A percentile compares a stretch with the other conserved stretches of the same genome.
Conservation (phyloP, 2,888 invertebrate species). For the Aplocera efformata region DNA sequence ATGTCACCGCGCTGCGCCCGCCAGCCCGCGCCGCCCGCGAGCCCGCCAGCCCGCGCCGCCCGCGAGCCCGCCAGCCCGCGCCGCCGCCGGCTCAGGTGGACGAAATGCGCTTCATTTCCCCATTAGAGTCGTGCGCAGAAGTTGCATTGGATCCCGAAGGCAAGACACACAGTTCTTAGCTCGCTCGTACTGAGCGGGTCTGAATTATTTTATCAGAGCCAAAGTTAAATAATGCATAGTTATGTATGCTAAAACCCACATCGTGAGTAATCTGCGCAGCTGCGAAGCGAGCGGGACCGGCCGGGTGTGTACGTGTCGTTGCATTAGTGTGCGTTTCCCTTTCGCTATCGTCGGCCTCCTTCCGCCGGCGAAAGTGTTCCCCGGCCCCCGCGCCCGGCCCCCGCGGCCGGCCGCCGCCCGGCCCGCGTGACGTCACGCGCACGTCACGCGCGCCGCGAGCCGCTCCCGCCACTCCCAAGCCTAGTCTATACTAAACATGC, state of each 20-base stretch:
- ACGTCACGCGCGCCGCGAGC: background rate
- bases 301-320: constrained; percentile 5
- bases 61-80: background rate
- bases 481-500: too few species aligned
- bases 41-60: background rate
- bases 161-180: too few species aligned
- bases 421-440: constrained; percentile 11
- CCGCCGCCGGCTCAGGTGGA: background rate
- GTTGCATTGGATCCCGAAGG: too few species aligned
- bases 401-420: constrained; percentile 3
- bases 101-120: too few species aligned
- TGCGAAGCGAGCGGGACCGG: too few species aligned
- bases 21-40: background rate
- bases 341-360: constrained; percentile 49
- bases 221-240: too few species aligned
- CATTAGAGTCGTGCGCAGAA: too few species aligned
- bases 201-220: too few species aligned
- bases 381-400: constrained; percentile 6
- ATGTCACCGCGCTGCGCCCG: too few species aligned
- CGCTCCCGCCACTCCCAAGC: background rate
- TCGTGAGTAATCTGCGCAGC: background rate
- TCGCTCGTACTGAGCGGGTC: too few species aligned
- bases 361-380: constrained; percentile 45
- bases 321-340: constrained; percentile 36
- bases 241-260: too few species aligned